A percentile compares a stretch with the other conserved stretches of the same genome.
Evolutionary conservation across 2,888 invertebrate species (phyloP).

Genomic region (Operophtera brumata): DNA sequence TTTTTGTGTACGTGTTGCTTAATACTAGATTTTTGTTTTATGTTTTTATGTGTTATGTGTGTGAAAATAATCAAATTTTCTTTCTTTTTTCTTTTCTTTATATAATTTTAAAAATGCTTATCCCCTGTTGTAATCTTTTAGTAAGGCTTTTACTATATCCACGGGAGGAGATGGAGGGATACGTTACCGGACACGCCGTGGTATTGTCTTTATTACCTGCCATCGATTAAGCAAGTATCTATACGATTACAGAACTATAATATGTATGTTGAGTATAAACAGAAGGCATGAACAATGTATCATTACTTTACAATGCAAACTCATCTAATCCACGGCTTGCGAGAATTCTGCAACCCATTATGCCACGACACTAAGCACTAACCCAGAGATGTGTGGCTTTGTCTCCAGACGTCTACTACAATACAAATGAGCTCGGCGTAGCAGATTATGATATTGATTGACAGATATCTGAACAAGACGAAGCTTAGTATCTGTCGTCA

Average conservation of each 20-base stretch:
- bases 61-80: too few species aligned
- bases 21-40: too few species aligned
- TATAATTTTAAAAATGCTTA: too few species aligned
- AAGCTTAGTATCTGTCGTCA: neutral
- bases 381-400: conserved; percentile 34
- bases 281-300: conserved; percentile 16
- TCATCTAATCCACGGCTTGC: conserved; percentile 41
- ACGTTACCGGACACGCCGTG: too few species aligned
- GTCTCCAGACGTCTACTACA: conserved; percentile 28
- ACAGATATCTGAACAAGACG: neutral
- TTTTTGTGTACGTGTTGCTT: too few species aligned
- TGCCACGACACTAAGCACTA: conserved; percentile 37
- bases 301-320: conserved; percentile 40
- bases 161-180: too few species aligned
- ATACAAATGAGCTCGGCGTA: conserved; percentile 28
- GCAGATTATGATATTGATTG: conserved; percentile 28
- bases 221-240: too few species aligned
- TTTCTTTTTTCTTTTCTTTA: too few species aligned
- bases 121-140: too few species aligned
- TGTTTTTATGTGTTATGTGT: too few species aligned
- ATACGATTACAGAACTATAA: neutral
- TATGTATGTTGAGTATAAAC: conserved; percentile 4
- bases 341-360: conserved; percentile 44
- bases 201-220: too few species aligned
- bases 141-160: too few species aligned